Evolutionary conservation across 2,113 vertebrate genomes (phyloP).

Genomic region (Papio anubis): DNA sequence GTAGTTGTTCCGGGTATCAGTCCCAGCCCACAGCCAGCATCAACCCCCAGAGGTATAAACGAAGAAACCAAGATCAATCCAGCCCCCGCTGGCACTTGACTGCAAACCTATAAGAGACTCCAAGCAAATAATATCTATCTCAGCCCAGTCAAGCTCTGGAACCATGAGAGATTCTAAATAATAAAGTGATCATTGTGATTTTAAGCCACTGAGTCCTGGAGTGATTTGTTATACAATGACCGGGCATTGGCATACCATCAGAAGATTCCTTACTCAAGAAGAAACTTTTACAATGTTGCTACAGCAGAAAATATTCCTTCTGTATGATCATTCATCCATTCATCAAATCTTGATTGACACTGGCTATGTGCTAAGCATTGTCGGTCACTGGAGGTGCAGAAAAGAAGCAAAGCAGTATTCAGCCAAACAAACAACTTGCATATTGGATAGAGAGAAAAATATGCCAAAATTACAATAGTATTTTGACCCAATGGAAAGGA

Average conservation of each 20-base stretch:
- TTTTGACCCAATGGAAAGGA: neutral
- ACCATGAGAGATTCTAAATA: neutral
- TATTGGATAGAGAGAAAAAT: neutral
- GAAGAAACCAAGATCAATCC: neutral
- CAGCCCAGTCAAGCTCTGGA: neutral
- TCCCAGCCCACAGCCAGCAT: neutral
- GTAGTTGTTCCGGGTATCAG: rapidly evolving
- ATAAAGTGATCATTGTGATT: rapidly evolving
- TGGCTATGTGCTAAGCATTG: rapidly evolving
- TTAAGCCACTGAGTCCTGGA: neutral
- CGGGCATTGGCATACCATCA: rapidly evolving
- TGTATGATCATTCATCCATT: rapidly evolving
- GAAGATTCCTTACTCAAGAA: neutral
- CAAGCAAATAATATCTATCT: rapidly evolving
- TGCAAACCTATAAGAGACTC: rapidly evolving
- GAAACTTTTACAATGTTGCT: rapidly evolving
- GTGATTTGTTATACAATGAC: rapidly evolving
- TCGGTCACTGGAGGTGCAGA: neutral
- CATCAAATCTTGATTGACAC: rapidly evolving
- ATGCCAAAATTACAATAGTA: rapidly evolving
- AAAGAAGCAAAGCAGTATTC: neutral
- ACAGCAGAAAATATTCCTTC: neutral
- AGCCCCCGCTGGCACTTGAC: rapidly evolving
- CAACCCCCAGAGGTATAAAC: rapidly evolving
- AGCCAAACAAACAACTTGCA: too few relatives aligned